A percentile compares a stretch with the other conserved stretches of the same genome.
These are phyloP conservation scores for Tinea semifulvella DNA, from an alignment of 2,888 invertebrate species.

Conservation along the genomic window DNA sequence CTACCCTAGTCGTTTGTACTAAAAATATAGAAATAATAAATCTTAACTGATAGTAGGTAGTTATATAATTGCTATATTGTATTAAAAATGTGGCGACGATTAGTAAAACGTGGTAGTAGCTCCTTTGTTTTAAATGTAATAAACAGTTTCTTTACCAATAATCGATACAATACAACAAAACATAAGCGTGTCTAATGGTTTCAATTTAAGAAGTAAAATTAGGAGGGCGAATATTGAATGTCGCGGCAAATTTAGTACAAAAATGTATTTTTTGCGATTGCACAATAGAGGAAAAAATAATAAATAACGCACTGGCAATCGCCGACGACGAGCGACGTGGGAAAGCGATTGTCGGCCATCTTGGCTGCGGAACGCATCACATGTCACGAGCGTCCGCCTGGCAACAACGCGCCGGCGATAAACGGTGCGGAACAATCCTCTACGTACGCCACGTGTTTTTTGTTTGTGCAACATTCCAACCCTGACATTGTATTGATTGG, in stretches of 20 bases:
- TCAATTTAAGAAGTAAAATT: no score
- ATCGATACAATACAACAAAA: no score
- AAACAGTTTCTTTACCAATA: no score
- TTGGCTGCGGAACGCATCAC: slow-evolving; percentile 57
- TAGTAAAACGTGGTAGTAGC: no score
- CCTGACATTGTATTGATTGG: slow-evolving; percentile 36
- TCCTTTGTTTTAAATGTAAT: no score
- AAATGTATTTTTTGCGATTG: slow-evolving; percentile 39
- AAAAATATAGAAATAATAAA: no score
- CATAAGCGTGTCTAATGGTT: no score
- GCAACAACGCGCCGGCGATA: slow-evolving; percentile 44
- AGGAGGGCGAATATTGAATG: no score
- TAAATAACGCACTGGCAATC: slow-evolving; percentile 4
- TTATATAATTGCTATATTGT: no score
- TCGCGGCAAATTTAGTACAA: slow-evolving; percentile 23
- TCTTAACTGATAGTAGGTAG: no score
- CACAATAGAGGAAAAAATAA: slow-evolving; percentile 46
- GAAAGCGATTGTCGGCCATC: slow-evolving; percentile 64
- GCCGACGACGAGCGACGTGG: slow-evolving; percentile 39
- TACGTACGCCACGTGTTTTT: slow-evolving; percentile 51
- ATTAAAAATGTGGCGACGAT: no score
- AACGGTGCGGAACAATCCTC: slow-evolving; percentile 58
- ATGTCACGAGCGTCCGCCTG: slow-evolving; percentile 52
- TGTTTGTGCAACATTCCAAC: slow-evolving; percentile 51
- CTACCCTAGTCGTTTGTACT: no score